phyloP scores from a whole-genome alignment of 2,888 invertebrate genomes.

The Strigamia crassipes region DNA sequence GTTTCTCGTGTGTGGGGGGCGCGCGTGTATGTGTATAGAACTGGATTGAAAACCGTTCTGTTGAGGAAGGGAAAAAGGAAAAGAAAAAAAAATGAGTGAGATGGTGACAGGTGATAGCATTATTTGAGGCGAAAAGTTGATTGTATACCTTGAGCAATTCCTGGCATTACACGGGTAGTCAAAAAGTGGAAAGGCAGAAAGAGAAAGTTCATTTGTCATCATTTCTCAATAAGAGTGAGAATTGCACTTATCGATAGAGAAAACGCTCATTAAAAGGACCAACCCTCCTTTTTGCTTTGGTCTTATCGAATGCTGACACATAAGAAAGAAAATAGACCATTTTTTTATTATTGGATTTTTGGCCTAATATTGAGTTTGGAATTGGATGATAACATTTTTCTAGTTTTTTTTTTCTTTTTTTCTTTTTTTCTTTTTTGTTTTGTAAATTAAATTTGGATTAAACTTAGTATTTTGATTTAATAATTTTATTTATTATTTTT shows the following conservation, averaged over 20 bases:
- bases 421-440: slow-evolving; percentile 3
- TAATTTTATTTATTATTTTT: not conserved
- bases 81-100: slow-evolving; percentile 18
- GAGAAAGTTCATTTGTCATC: slow-evolving; percentile 42
- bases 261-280: slow-evolving; percentile 40
- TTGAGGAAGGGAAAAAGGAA: slow-evolving; percentile 28
- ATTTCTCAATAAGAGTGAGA: slow-evolving; percentile 42
- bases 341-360: slow-evolving; percentile 28
- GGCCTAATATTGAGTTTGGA: not conserved
- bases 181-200: slow-evolving; percentile 38
- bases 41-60: slow-evolving; percentile 38
- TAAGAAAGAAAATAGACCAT: slow-evolving; percentile 22
- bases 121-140: slow-evolving; percentile 40
- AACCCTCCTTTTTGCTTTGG: slow-evolving; percentile 38
- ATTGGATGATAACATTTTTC: slow-evolving; percentile 15
- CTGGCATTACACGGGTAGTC: slow-evolving; percentile 31
- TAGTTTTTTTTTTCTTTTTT: no score
- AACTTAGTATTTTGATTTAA: not conserved
- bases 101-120: slow-evolving; percentile 42
- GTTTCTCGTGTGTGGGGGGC: slow-evolving; percentile 26
- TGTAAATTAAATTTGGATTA: not conserved
- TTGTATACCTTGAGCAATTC: slow-evolving; percentile 40
- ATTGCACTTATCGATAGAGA: slow-evolving; percentile 42
- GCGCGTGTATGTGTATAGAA: slow-evolving; percentile 16
- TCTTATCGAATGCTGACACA: slow-evolving; percentile 42